These are phyloP conservation scores for Lycia hirtaria DNA, from an alignment of 2,888 invertebrate species.

Conservation along the genomic window DNA sequence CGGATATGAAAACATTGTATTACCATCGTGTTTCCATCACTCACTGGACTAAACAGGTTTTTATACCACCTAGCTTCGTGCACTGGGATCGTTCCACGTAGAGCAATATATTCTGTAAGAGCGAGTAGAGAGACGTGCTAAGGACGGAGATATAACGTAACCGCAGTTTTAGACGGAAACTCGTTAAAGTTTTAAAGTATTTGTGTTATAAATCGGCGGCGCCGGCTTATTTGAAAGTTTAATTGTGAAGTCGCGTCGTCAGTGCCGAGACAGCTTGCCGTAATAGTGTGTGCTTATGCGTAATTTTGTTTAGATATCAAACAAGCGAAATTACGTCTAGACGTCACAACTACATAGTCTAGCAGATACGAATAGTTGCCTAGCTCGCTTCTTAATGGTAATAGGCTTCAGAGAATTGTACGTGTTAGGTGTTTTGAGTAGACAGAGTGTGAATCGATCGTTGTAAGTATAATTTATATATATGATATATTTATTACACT, in stretches of 20 bases:
- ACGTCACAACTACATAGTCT: constrained; percentile 4
- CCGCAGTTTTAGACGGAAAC: constrained; percentile 10
- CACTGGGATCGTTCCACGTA: neutral
- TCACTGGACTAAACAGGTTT: constrained; percentile 22
- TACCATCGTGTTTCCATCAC: constrained; percentile 19
- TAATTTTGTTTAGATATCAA: constrained; percentile 24
- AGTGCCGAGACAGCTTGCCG: constrained; percentile 6
- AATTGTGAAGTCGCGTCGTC: constrained; percentile 9
- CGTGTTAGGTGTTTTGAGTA: neutral
- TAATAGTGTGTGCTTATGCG: constrained; percentile 25
- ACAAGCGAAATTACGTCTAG: constrained; percentile 24
- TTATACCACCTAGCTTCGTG: constrained; percentile 11
- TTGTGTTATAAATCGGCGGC: constrained; percentile 18
- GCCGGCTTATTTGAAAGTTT: constrained; percentile 18
- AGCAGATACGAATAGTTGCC: neutral
- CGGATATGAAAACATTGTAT: constrained; percentile 25
- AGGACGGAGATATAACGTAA: neutral
- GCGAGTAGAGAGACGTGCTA: constrained; percentile 6
- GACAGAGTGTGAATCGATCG: neutral
- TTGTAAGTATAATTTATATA: neutral
- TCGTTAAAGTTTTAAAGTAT: constrained; percentile 16
- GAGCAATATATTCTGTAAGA: constrained; percentile 15
- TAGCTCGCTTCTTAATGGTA: constrained; percentile 12
- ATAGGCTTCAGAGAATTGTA: constrained; percentile 2
- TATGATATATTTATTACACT: no score